phyloP scores from a whole-genome alignment of 2,888 invertebrate genomes.

The Pristionchus mayeri region DNA sequence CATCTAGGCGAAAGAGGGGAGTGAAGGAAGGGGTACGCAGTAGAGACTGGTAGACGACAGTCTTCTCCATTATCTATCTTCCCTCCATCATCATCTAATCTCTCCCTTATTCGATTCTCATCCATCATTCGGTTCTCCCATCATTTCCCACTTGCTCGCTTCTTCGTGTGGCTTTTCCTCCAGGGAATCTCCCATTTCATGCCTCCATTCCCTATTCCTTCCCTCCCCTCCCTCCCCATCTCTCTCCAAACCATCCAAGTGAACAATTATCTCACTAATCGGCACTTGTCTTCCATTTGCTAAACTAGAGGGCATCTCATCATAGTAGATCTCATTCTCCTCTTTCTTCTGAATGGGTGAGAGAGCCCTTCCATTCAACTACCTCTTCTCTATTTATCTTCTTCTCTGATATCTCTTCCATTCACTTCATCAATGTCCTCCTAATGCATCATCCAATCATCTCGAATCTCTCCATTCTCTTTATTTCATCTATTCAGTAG shows the following conservation, averaged over 20 bases:
- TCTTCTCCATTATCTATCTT: neutral
- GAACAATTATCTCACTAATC: conserved; percentile 1
- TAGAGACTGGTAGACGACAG: neutral
- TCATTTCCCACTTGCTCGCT: conserved; percentile 25
- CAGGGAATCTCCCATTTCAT: conserved; percentile 27
- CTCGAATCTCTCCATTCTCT: neutral
- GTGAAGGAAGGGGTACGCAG: neutral
- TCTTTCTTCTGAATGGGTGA: neutral
- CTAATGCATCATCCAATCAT: neutral
- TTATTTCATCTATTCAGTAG: too few relatives aligned
- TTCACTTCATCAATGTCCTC: neutral
- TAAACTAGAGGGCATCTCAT: neutral
- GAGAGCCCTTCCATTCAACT: neutral
- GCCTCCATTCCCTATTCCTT: neutral
- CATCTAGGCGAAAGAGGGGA: conserved; percentile 45
- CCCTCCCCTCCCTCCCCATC: neutral
- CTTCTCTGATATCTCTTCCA: neutral
- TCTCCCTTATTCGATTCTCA: neutral
- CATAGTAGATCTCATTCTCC: neutral
- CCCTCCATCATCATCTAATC: neutral
- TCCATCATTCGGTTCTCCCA: neutral
- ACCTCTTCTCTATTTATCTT: neutral
- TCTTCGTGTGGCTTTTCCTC: conserved; percentile 16
- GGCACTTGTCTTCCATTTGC: neutral
- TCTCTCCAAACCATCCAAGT: conserved; percentile 16